Evolutionary conservation across 2,113 vertebrate species (phyloP).

Genomic region (Trochalopteron elliotii): DNA sequence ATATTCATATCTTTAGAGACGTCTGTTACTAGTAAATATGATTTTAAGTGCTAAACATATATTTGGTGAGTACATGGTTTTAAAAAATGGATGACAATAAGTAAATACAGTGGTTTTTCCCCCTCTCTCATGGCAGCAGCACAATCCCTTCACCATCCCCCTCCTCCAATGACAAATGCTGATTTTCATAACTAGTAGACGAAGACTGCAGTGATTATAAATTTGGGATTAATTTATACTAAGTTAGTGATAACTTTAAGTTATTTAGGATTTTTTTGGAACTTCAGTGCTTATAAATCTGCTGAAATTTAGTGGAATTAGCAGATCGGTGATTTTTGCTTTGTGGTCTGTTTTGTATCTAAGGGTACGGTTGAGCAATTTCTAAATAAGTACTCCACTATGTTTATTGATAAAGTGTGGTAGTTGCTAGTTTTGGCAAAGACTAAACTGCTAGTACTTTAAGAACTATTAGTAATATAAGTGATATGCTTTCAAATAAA

Average conservation of each 20-base stretch:
- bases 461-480: background rate
- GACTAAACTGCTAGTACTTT: background rate
- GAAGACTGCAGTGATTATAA: background rate
- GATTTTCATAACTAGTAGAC: background rate
- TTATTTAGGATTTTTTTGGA: background rate
- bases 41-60: background rate
- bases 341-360: background rate
- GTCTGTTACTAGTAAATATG: background rate
- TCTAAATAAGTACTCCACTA: background rate
- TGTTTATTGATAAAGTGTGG: background rate
- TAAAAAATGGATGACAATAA: background rate
- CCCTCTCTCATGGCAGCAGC: background rate
- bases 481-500: background rate
- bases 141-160: background rate
- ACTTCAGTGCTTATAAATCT: background rate
- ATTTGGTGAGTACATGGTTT: background rate
- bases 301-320: background rate
- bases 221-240: background rate
- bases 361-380: background rate
- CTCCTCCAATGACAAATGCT: background rate
- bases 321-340: background rate
- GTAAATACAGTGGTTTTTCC: background rate
- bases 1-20: background rate
- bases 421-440: background rate
- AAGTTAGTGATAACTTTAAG: background rate